Percentiles rank a stretch among this genome's conserved stretches.
Evolutionary conservation across 1,140 invertebrate species (phyloP).

Genomic region (Charaxes varanes): DNA sequence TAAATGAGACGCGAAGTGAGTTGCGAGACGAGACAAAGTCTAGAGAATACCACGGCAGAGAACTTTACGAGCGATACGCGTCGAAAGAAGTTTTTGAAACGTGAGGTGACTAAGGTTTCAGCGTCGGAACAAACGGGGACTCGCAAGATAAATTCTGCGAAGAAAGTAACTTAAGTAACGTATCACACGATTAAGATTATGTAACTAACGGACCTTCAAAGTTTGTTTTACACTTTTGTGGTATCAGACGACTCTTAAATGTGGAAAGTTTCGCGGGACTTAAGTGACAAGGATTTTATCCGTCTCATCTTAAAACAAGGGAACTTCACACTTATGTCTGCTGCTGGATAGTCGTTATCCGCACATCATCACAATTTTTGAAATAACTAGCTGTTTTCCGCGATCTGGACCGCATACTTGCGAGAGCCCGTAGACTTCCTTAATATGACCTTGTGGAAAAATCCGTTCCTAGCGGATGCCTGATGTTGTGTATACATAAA

Average conservation of each 20-base stretch:
- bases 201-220: conserved; percentile 17
- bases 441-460: no score
- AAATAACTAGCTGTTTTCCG: no score
- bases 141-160: conserved; percentile 21
- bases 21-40: conserved; percentile 7
- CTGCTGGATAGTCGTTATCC: no score
- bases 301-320: no score
- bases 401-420: no score
- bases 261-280: conserved; percentile 4
- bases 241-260: conserved; percentile 15
- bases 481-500: no score
- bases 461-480: no score
- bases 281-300: no score
- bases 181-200: conserved; percentile 27
- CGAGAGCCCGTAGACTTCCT: no score
- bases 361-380: no score
- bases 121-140: conserved; percentile 8
- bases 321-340: no score
- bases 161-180: conserved; percentile 18
- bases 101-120: conserved; percentile 20
- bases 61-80: conserved; percentile 12
- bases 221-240: conserved; percentile 11
- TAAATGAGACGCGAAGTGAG: background rate
- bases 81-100: conserved; percentile 21
- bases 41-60: conserved; percentile 11